These are phyloP conservation scores for Rhadina sibilatrix DNA, from an alignment of 2,113 vertebrate species.

Conservation along the genomic window DNA sequence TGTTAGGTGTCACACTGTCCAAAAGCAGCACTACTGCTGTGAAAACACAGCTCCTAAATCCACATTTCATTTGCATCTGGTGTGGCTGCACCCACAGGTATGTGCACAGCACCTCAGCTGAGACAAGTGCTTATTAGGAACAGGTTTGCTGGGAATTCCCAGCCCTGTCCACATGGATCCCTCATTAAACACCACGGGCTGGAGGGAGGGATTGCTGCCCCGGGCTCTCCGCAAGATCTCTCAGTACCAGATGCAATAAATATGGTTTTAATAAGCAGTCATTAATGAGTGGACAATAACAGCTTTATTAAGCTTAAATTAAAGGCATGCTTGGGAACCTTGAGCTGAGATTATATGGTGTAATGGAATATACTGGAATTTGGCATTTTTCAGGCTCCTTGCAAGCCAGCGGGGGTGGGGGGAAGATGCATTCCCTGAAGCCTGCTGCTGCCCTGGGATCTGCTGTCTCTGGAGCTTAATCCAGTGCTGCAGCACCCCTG, in stretches of 20 bases:
- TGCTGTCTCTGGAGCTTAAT: not conserved
- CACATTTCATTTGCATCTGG: not conserved
- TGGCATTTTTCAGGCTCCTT: not conserved
- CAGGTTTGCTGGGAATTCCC: not conserved
- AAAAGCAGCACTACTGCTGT: rapidly evolving
- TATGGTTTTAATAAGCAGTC: constrained; percentile 59
- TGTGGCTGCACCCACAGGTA: not conserved
- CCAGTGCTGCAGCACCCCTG: not conserved
- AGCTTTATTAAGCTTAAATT: constrained; percentile 66
- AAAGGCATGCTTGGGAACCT: constrained; percentile 50
- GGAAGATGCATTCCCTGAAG: not conserved
- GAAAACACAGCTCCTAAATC: not conserved
- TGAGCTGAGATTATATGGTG: not conserved
- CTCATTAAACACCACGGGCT: not conserved
- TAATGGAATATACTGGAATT: constrained; percentile 50
- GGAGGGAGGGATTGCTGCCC: not conserved
- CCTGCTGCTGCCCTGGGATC: not conserved
- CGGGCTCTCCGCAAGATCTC: not conserved
- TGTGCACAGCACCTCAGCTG: not conserved
- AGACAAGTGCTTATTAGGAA: not conserved
- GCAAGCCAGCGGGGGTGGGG: not conserved
- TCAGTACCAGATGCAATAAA: not conserved
- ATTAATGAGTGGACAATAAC: constrained; percentile 62
- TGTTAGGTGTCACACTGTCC: not conserved
- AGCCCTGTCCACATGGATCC: not conserved